A percentile compares a stretch with the other conserved stretches of the same genome.
phyloP scores from a whole-genome alignment of 2,888 invertebrate species.

The Sisyra terminalis region DNA sequence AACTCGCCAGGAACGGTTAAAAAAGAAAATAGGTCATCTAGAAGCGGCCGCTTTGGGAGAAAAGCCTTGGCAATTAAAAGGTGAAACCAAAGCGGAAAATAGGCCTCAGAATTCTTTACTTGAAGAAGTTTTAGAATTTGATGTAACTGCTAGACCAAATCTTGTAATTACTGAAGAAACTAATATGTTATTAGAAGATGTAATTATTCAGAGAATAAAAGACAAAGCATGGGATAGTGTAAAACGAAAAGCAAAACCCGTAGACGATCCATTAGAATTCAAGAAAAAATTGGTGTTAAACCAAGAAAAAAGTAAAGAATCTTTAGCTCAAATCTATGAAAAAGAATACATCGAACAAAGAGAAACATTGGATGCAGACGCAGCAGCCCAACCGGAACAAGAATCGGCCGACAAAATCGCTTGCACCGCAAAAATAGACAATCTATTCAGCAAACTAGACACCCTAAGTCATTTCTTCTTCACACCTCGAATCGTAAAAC shows the following conservation, averaged over 20 bases:
- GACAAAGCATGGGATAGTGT: constrained; percentile 93
- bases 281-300: constrained; percentile 78
- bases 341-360: constrained; percentile 60
- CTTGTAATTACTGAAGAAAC: constrained; percentile 88
- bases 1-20: constrained; percentile 51
- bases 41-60: constrained; percentile 61
- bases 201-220: constrained; percentile 82
- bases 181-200: constrained; percentile 70
- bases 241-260: constrained; percentile 66
- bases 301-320: constrained; percentile 87
- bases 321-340: constrained; percentile 89
- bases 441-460: constrained; percentile 73
- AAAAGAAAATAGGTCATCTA: constrained; percentile 47
- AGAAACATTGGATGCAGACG: constrained; percentile 34
- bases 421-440: constrained; percentile 55
- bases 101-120: constrained; percentile 86
- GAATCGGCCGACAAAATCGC: constrained; percentile 64
- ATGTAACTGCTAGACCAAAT: constrained; percentile 57
- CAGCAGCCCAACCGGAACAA: constrained; percentile 38
- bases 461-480: constrained; percentile 89
- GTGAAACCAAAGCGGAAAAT: constrained; percentile 63
- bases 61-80: constrained; percentile 87
- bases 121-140: constrained; percentile 84
- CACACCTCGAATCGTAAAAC: constrained; percentile 70
- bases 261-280: constrained; percentile 65